phyloP scores from a whole-genome alignment of 53 echinoderm and acorn worm species.

The Holothuria scabra region DNA sequence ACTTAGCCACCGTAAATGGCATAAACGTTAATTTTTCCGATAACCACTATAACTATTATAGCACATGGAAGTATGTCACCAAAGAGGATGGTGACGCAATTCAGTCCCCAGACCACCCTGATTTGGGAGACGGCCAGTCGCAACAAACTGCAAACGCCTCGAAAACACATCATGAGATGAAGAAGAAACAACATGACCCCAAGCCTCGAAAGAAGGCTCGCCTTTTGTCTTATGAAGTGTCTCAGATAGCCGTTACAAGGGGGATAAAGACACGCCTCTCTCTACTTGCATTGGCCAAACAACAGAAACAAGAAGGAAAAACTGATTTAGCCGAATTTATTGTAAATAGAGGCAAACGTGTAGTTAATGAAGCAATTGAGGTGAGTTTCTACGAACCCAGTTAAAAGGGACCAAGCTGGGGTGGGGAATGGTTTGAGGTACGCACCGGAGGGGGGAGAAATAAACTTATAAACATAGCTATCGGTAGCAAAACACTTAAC shows the following conservation, averaged over 20 bases:
- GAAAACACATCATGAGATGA: slow-evolving; percentile 1
- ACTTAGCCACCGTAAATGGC: slow-evolving; percentile 5
- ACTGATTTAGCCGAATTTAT: slow-evolving; percentile 62
- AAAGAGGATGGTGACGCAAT: not conserved
- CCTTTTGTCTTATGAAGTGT: slow-evolving; percentile 25
- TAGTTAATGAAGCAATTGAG: slow-evolving; percentile 48
- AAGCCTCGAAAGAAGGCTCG: not conserved
- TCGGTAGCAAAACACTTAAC: not conserved
- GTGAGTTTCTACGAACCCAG: slow-evolving; percentile 13
- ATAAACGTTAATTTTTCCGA: slow-evolving; percentile 6
- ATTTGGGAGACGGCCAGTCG: too few species aligned
- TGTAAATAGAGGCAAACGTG: slow-evolving; percentile 45
- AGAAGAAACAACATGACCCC: not conserved
- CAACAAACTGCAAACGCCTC: too few species aligned
- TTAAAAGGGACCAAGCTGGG: not conserved
- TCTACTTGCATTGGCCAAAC: slow-evolving; percentile 44
- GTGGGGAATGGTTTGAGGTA: not conserved
- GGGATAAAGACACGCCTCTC: slow-evolving; percentile 11
- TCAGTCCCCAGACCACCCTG: too few species aligned
- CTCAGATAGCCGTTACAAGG: slow-evolving; percentile 1
- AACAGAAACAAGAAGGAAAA: slow-evolving; percentile 49
- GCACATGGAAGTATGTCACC: not conserved
- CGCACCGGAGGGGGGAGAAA: not conserved
- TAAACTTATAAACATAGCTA: not conserved
- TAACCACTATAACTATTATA: not conserved